Evolutionary conservation across 2,113 vertebrate species (phyloP).

Genomic region (Micronycteris hirsuta): DNA sequence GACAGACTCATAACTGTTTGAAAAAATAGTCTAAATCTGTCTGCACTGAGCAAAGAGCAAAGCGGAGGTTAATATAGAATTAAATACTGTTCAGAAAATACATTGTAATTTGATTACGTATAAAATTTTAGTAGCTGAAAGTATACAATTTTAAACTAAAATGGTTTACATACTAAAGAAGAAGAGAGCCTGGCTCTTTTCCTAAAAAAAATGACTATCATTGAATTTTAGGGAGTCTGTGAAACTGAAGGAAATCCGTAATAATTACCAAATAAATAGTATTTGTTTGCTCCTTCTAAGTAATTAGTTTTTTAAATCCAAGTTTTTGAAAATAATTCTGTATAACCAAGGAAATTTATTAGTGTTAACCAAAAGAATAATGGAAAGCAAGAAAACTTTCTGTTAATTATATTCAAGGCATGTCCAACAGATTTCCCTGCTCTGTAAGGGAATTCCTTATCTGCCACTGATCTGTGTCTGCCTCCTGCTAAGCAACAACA

Average conservation of each 20-base stretch:
- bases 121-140: not conserved
- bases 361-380: not conserved
- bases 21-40: not conserved
- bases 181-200: not conserved
- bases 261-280: constrained; percentile 17
- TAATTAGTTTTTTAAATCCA: constrained; percentile 11
- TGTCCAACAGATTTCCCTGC: not conserved
- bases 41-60: not conserved
- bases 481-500: not conserved
- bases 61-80: not conserved
- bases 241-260: constrained; percentile 13
- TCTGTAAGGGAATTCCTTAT: not conserved
- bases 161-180: not conserved
- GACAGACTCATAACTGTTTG: not conserved
- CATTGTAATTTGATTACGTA: not conserved
- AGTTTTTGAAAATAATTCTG: not conserved
- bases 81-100: not conserved
- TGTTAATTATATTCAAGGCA: not conserved
- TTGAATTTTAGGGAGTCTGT: constrained; percentile 6
- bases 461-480: not conserved
- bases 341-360: not conserved
- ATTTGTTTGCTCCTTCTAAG: constrained; percentile 14
- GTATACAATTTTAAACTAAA: not conserved
- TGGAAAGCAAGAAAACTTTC: not conserved
- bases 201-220: not conserved